Conservation (phyloP, 23 tunicate genomes). For the Ascidia mentula region DNA sequence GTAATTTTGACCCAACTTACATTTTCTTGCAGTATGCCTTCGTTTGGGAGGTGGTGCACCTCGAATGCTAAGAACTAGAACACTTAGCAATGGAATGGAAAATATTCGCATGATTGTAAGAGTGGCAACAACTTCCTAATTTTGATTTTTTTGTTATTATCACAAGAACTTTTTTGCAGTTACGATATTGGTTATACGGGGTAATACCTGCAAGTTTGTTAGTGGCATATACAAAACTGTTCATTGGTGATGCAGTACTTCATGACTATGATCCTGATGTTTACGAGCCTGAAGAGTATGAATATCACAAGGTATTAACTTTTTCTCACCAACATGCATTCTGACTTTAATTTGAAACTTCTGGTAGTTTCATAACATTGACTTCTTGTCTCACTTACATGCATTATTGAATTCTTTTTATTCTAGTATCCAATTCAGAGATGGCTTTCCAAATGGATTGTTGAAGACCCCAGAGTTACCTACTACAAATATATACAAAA, state of each 20-base stretch:
- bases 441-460: constrained; percentile 70
- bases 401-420: background rate
- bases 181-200: constrained; percentile 40
- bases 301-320: constrained; percentile 67
- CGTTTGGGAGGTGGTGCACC: constrained; percentile 2
- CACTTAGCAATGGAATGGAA: background rate
- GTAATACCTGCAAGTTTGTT: constrained; percentile 40
- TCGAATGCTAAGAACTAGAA: background rate
- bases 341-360: no score
- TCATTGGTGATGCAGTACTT: constrained; percentile 73
- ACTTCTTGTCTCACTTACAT: background rate
- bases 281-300: constrained; percentile 73
- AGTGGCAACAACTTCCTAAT: background rate
- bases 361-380: no score
- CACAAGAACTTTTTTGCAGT: constrained; percentile 18
- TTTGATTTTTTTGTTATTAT: no score
- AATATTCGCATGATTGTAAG: background rate
- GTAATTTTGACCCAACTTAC: background rate
- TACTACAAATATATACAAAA: constrained; percentile 65
- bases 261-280: constrained; percentile 79
- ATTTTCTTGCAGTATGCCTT: background rate
- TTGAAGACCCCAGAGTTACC: constrained; percentile 79
- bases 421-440: constrained; percentile 79
- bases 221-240: constrained; percentile 31
- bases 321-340: no score